Base-by-base conservation (phyloP, 2,888 invertebrate species). In the Tenthredo livida region DNA sequence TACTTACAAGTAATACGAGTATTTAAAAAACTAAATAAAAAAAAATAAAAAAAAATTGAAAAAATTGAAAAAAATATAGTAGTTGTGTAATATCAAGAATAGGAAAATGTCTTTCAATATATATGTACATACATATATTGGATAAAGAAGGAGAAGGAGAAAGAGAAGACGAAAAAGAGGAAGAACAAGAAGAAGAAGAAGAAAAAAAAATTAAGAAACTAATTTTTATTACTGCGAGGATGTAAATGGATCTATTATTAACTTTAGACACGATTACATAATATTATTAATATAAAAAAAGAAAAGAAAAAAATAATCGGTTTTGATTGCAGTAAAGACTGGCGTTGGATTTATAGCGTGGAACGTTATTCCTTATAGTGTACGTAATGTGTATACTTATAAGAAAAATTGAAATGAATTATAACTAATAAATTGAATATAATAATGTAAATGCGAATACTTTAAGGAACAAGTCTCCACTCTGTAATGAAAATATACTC, bases 1-100 rank as follows among this genome's bases (percentile, higher is more conserved):
- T 90, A 92, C 89, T 91, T 91, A 92, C 90, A 90, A 90, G 89
- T 91, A 89, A 91, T 91, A 90, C 89, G 89, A 89, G 90, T 92
- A 91, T 90, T 91, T 90, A 90, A 33, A 33, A 91, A 43, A 89
- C 89, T 92, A 91, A 90, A 90, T 90, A 90, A 33, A 33, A 91
- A 43, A 90, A 91, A 58, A 90, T 43, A 90, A 91, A 58, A 90
- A 91, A 58, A 91, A 58, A 84, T 58, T 47, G 54, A 72, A 61
- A 90, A 91, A 58, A 91, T 43, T 84, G 29, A 47, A 70, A 72
- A 61, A 72, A 58, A 33, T 33, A 33, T 67, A 82, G 25, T 43
- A 85, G 65, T 21, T 70, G 83, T 67, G 29, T 83, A 29, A 47
- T 83, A 67, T 50, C 83, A n/a, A 65, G 83, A 50, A 47, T 47